Evolutionary conservation across 1,140 invertebrate genomes (phyloP).

Genomic region (Sitobion miscanthi): DNA sequence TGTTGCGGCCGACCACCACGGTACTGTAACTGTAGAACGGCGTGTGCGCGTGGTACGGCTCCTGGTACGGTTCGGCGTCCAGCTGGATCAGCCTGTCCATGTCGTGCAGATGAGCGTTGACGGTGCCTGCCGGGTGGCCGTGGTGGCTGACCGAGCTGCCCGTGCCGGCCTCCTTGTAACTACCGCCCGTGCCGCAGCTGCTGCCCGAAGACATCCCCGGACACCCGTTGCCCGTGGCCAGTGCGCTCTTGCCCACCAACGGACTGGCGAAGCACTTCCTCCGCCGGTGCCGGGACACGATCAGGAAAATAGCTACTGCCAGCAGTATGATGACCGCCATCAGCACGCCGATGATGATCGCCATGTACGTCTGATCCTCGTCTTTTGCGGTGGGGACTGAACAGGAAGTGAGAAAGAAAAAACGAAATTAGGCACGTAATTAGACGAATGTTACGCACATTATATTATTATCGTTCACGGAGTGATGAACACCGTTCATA

Average conservation of each 20-base stretch:
- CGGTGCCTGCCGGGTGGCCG: constrained; percentile 62
- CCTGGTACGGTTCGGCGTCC: constrained; percentile 74
- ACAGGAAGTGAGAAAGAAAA: neutral
- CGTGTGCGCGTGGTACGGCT: constrained; percentile 78
- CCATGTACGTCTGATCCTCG: constrained; percentile 79
- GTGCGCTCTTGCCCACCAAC: constrained; percentile 68
- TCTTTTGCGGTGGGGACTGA: constrained; percentile 71
- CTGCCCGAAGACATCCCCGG: constrained; percentile 65
- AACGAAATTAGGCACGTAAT: neutral
- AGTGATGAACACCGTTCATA: too few species aligned
- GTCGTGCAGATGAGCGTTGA: constrained; percentile 63
- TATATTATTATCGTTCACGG: too few species aligned
- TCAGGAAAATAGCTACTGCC: constrained; percentile 76
- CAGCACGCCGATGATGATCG: constrained; percentile 80
- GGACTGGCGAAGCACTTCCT: constrained; percentile 80
- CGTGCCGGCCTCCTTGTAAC: constrained; percentile 58
- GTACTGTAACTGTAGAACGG: constrained; percentile 81
- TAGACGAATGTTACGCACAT: neutral
- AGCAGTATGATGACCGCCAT: constrained; percentile 78
- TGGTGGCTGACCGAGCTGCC: constrained; percentile 61
- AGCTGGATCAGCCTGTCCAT: constrained; percentile 68
- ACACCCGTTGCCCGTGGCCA: constrained; percentile 58
- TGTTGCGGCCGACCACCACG: constrained; percentile 73
- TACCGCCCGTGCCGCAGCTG: constrained; percentile 66
- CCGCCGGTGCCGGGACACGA: constrained; percentile 77